Evolutionary conservation across 2,888 invertebrate genomes (phyloP), one percentile per base, ranked within the genome.

Genomic region (Apodemia duryi): DNA sequence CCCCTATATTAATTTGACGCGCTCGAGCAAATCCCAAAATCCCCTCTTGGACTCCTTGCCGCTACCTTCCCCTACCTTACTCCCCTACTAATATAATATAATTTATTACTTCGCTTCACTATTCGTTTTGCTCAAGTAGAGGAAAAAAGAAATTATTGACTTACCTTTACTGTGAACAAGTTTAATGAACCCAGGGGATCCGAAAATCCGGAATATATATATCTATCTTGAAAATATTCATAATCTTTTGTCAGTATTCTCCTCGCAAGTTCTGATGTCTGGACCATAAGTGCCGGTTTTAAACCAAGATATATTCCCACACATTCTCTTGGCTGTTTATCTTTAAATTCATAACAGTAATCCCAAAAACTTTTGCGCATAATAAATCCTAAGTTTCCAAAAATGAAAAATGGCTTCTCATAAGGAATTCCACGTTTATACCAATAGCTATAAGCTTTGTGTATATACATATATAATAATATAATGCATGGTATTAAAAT

Each of bases 111-210:
- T 35, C 35, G 35, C 35, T 35, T 5, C 0, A 41, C 9, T 41
- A 41, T 41, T 21, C 21, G 21, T 21, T 21, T 21, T 21, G 21
- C 21, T 21, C 21, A 21, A 21, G 21, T 21, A 21, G 21, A 21
- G 21, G 21, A 21, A 35, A 35, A 5, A 35, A 35, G 5, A 4
- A 35, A 5, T 41, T 2, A 41, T 43, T 38, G 29, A 70, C 75
- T 68, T 77, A 85, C 87, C 77, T 84, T 84, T 1, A 85, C 71
- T 10, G 81, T 76, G 67, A 88, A 87, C n/a, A 88, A 72, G 73
- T 86, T 87, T 38, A 87, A 72, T 2, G 85, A 76, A 2, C 88
- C 88, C 61, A 88, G 72, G 1, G 84, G 84, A 69, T 88, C 88
- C 4, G 78, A 71, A 21, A 75, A 72, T 9, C 81, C 77, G 0